These are phyloP conservation scores for Choloepus didactylus DNA, from an alignment of 2,797 vertebrate species.

Conservation along the genomic window DNA sequence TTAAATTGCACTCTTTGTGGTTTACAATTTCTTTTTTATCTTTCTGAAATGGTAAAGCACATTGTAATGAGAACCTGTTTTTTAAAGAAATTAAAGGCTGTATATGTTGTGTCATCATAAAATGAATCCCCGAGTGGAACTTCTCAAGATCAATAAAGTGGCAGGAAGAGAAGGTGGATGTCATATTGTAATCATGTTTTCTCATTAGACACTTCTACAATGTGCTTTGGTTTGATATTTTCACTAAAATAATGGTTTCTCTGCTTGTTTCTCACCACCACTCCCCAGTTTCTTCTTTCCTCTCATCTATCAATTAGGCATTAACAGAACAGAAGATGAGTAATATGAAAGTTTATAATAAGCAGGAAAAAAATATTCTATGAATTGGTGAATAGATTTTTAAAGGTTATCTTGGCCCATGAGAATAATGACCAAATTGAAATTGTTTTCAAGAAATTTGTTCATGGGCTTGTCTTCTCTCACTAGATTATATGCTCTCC, in stretches of 20 bases:
- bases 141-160: background rate
- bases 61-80: background rate
- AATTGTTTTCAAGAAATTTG: constrained; percentile 48
- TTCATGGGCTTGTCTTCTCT: background rate
- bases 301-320: background rate
- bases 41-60: background rate
- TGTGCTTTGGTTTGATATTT: background rate
- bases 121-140: background rate
- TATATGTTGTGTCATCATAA: background rate
- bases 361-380: constrained; percentile 33
- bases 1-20: constrained; percentile 24
- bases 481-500: background rate
- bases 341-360: background rate
- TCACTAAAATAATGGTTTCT: background rate
- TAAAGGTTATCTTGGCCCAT: constrained; percentile 14
- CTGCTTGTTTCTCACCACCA: background rate
- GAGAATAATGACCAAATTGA: constrained; percentile 49
- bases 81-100: background rate
- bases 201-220: background rate
- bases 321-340: background rate
- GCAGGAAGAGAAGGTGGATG: accelerated
- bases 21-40: background rate
- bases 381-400: constrained; percentile 1
- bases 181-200: background rate
- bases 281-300: background rate